These are phyloP conservation scores for Drosophila algonquin DNA, from an alignment of 2,888 invertebrate genomes.

Conservation along the genomic window DNA sequence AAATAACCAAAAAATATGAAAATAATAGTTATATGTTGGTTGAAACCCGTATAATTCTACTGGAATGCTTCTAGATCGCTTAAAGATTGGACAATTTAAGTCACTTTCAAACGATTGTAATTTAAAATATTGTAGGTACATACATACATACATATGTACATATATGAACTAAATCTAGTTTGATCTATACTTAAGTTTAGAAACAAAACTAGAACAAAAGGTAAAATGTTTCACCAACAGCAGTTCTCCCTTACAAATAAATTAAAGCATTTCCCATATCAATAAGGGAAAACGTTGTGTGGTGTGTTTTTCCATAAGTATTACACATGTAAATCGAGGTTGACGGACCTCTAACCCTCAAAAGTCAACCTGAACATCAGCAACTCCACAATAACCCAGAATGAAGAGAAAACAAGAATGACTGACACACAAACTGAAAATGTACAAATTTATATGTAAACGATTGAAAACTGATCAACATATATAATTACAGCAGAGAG, in stretches of 20 bases:
- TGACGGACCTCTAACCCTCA: slow-evolving; percentile 11
- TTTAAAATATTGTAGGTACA: too few species aligned
- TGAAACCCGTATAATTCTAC: too few species aligned
- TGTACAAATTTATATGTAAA: slow-evolving; percentile 64
- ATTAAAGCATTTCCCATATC: slow-evolving; percentile 7
- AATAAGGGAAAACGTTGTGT: slow-evolving; percentile 35
- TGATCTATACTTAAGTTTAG: too few species aligned
- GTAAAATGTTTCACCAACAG: background rate
- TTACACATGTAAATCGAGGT: slow-evolving; percentile 40
- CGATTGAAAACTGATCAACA: slow-evolving; percentile 64
- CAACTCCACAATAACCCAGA: background rate
- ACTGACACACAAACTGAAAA: slow-evolving; percentile 36
- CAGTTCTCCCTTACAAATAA: slow-evolving; percentile 1
- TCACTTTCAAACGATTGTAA: too few species aligned
- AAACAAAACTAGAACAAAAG: too few species aligned
- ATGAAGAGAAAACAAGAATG: slow-evolving; percentile 7
- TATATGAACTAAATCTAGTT: too few species aligned
- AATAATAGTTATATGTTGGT: too few species aligned
- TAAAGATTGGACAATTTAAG: too few species aligned
- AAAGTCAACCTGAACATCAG: too few species aligned
- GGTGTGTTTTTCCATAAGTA: slow-evolving; percentile 1
- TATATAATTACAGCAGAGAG: slow-evolving; percentile 23
- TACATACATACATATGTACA: too few species aligned
- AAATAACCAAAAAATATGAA: too few species aligned
- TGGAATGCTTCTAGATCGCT: too few species aligned